Evolutionary conservation across 2,797 vertebrate genomes (phyloP).

Genomic region (Cyprinodon diabolis): DNA sequence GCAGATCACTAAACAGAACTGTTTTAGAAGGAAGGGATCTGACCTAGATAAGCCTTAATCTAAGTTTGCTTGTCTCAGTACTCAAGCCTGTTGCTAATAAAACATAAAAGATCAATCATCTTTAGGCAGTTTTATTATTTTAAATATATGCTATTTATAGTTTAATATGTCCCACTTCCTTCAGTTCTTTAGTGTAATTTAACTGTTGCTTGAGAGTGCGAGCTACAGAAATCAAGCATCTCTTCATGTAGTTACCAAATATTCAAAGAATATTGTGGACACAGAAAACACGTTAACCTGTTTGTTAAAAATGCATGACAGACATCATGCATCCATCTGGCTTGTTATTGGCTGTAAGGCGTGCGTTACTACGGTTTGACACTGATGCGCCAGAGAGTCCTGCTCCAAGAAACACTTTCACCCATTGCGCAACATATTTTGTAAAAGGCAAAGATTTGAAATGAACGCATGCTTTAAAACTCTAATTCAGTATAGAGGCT

Average conservation of each 20-base stretch:
- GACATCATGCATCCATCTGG: not conserved
- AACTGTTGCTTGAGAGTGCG: slow-evolving; percentile 11
- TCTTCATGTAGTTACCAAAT: not conserved
- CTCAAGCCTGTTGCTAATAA: not conserved
- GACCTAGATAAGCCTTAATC: not conserved
- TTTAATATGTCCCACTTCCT: not conserved
- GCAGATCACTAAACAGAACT: not conserved
- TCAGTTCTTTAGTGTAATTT: slow-evolving; percentile 2
- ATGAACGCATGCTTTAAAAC: slow-evolving; percentile 46
- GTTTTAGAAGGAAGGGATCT: not conserved
- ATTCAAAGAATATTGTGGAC: slow-evolving; percentile 11
- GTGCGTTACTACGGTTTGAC: slow-evolving; percentile 36
- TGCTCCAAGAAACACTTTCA: slow-evolving; percentile 52
- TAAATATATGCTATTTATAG: not conserved
- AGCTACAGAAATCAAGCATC: slow-evolving; percentile 11
- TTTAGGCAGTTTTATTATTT: not conserved
- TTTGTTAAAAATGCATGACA: slow-evolving; percentile 6
- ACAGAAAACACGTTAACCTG: slow-evolving; percentile 3
- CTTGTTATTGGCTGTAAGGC: slow-evolving; percentile 48
- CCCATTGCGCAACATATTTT: slow-evolving; percentile 39
- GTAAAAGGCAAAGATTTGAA: slow-evolving; percentile 65
- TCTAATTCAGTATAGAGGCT: slow-evolving; percentile 20
- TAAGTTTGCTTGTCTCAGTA: not conserved
- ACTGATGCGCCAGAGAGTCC: slow-evolving; percentile 48
- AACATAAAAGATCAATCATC: not conserved